Base-by-base conservation (phyloP, 2,113 vertebrate genomes). In the Boulengeromyrus knoepffleri region DNA sequence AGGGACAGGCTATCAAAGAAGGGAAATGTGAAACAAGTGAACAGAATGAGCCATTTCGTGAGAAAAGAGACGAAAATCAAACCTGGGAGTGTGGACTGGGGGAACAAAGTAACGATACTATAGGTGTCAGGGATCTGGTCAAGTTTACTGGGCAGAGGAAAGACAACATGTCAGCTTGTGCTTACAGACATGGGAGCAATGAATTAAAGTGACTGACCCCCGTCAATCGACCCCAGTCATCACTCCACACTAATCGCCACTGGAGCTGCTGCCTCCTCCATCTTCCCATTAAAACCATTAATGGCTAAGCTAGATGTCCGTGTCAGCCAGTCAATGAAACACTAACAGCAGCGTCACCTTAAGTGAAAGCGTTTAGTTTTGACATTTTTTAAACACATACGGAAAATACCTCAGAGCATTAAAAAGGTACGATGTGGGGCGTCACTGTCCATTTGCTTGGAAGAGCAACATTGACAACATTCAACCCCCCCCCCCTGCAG, bases 331-430 rank as follows among this genome's bases (percentile, higher is more conserved):
- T 17, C 36, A 12, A 83, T 46, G 77, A 89, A 84, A 24, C n/a
- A 46, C 27, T 89, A 89, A 89, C 87, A 74, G 52, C 87, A 90
- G 50, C 86, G 27, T 58, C 36, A 77, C n/a, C 24, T 46, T 84
- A 12, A 42, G 46, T 36, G 77, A 89, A 89, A 83, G 88, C 88
- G 84, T 53, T 89, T 52, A 89, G 49, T 46, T 84, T 42, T 84
- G 27, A 50, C 49, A 84, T 89, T 89, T 89, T 10, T 80, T 24
- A 80, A 17, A 19, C 49, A 80, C 49, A 45, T 5, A 46, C 45
- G 31, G 31, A 49, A n/a, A 36, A 49, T 53, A 84, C 49, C 31
- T 27, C 74, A 15, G 27, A 6, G 17, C 27, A 62, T 42, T 17
- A 80, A 80, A 50, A 89, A 21, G 66, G n/a, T 13, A 5, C 10